A percentile compares a stretch with the other conserved stretches of the same genome.
phyloP scores from a whole-genome alignment of 2,113 vertebrate genomes.

The Lethenteron reissneri region DNA sequence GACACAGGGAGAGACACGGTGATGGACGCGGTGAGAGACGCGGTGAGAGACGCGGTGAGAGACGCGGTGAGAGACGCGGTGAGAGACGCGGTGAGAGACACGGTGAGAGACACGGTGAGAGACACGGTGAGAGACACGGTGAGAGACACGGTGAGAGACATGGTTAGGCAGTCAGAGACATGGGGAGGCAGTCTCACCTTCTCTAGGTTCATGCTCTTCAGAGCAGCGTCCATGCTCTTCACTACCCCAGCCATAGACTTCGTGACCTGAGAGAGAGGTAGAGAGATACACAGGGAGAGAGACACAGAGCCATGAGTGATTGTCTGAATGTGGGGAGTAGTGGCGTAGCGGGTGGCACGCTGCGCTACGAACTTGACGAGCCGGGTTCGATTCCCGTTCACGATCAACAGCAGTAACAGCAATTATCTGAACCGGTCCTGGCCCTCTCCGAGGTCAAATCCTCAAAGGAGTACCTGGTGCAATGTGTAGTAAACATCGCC shows the following conservation, averaged over 20 bases:
- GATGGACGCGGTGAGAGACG: too few species aligned
- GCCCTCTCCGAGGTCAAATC: not conserved
- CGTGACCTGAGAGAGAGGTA: constrained; percentile 39
- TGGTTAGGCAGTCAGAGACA: not conserved
- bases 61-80: too few species aligned
- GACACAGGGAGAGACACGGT: too few species aligned
- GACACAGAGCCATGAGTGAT: not conserved
- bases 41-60: too few species aligned
- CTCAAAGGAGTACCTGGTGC: too few species aligned
- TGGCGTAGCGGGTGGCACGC: not conserved
- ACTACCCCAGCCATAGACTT: constrained; percentile 93
- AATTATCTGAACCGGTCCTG: not conserved
- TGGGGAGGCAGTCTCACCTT: constrained; percentile 38
- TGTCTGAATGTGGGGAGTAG: not conserved
- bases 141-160: not conserved
- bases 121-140: not conserved
- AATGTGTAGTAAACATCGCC: too few species aligned
- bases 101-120: not conserved
- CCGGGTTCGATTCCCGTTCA: not conserved
- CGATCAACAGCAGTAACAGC: not conserved
- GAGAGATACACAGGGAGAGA: not conserved
- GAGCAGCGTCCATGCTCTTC: constrained; percentile 68
- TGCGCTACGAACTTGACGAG: not conserved
- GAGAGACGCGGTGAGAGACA: not conserved
- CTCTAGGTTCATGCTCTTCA: constrained; percentile 89